Evolutionary conservation across 2,888 invertebrate species (phyloP).

Genomic region (Stenotaenia linearis): DNA sequence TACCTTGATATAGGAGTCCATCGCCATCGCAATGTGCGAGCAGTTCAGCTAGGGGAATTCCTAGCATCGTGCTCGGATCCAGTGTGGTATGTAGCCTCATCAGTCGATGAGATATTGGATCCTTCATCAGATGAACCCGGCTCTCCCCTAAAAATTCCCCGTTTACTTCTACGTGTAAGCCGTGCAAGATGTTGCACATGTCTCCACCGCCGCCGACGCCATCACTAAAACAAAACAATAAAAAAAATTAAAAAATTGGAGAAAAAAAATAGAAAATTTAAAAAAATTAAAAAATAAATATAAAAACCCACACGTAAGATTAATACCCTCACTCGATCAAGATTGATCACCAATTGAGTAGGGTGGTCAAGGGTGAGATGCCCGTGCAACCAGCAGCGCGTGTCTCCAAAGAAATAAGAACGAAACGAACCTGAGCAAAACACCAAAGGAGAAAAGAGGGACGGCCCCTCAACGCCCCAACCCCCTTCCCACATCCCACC

Average conservation of each 20-base stretch:
- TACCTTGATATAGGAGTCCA: constrained; percentile 29
- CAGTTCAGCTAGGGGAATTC: constrained; percentile 29
- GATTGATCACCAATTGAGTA: not conserved
- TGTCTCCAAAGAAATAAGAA: not conserved
- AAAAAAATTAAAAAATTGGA: not conserved
- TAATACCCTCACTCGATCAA: not conserved
- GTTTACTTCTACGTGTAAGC: constrained; percentile 29
- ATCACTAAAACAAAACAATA: constrained; percentile 5
- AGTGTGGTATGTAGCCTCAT: not conserved
- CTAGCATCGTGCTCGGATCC: not conserved
- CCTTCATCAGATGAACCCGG: not conserved
- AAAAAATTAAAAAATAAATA: not conserved
- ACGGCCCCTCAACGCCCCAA: not conserved
- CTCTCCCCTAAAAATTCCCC: not conserved
- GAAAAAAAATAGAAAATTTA: not conserved
- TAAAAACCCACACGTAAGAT: not conserved
- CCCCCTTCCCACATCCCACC: not conserved
- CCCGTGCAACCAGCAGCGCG: constrained; percentile 14
- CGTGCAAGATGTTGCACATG: constrained; percentile 31
- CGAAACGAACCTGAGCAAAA: not conserved
- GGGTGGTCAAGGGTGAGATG: constrained; percentile 15
- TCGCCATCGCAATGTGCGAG: constrained; percentile 27
- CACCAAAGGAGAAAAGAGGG: not conserved
- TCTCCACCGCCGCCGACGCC: constrained; percentile 28
- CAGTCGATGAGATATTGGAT: not conserved